phyloP scores from a whole-genome alignment of 1,140 invertebrate genomes.

The Nomia melanderi region DNA sequence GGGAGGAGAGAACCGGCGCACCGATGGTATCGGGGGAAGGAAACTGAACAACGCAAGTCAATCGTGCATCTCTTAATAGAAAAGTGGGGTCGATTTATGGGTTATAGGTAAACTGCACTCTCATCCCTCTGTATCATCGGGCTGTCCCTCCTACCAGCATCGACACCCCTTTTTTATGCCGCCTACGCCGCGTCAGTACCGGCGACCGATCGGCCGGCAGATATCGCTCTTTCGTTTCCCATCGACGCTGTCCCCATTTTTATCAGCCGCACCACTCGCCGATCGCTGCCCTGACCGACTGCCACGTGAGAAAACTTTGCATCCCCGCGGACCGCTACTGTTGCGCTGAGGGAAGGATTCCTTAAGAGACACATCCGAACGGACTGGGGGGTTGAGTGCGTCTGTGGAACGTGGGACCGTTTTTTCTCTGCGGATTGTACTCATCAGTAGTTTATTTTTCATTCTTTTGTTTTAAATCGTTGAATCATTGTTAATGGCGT shows the following conservation, averaged over 20 bases:
- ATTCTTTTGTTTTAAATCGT: too few species aligned
- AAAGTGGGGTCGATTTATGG: constrained; percentile 80
- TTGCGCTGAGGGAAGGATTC: not conserved
- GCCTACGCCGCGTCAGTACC: constrained; percentile 32
- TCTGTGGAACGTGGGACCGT: not conserved
- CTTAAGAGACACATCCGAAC: constrained; percentile 8
- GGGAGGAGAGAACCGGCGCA: constrained; percentile 21
- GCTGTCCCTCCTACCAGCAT: constrained; percentile 37
- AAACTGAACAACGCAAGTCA: constrained; percentile 78
- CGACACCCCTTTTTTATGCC: constrained; percentile 47
- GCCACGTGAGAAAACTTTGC: constrained; percentile 58
- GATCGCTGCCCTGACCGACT: constrained; percentile 65
- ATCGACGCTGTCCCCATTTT: constrained; percentile 59
- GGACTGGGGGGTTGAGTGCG: not conserved
- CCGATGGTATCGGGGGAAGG: constrained; percentile 66
- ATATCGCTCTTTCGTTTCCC: constrained; percentile 73
- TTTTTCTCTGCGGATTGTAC: not conserved
- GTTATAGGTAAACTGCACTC: constrained; percentile 77
- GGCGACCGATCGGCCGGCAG: constrained; percentile 62
- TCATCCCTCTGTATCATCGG: constrained; percentile 59
- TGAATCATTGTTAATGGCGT: too few species aligned
- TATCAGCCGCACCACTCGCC: constrained; percentile 51
- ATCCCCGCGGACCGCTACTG: constrained; percentile 27
- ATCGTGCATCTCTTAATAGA: constrained; percentile 80
- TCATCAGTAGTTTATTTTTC: too few species aligned